Base-by-base conservation (phyloP, 2,888 invertebrate genomes). In the Drosophila greeni region DNA sequence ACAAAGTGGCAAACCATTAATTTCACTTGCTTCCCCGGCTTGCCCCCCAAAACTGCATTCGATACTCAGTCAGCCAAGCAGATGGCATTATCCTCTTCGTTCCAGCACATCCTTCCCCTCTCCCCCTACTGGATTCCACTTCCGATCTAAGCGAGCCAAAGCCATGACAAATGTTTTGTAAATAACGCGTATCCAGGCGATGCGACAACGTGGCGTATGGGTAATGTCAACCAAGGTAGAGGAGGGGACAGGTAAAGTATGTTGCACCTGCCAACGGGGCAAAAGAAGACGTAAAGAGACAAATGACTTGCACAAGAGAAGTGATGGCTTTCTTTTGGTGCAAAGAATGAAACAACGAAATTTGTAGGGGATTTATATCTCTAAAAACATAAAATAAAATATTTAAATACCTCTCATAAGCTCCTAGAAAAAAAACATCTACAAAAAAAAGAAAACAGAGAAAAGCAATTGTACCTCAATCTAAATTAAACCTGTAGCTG, bases 151-250 rank as follows among this genome's bases (percentile, higher is more conserved):
- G 52, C 65, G 59, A 74, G 58, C 55, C 76, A 73, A 81, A 73
- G 78, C 75, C 67, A 73, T 81, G 83, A 77, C 81, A 77, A 78
- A 83, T 83, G 81, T 81, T 60, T 73, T 75, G 73, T 75, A 83
- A 73, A 78, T 77, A 82, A 80, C 73, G 74, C 80, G 76, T 69
- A 70, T 72, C 74, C 70, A 74, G 70, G 82, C 66, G 66, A 72
- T 70, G 82, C 61, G 71, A 73, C 81, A 80, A 80, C 69, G 48
- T 29, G 48, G 48, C 47, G 59, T 67, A 74, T 59, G 59, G 60
- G 72, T 56, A 54, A 57, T 42, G 42, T 37, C 48, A 58, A 56
- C 60, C 58, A 33, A 60, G 59, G 59, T 53, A 64, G 58, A 42
- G 74, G 55, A 66, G 71, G 71, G 66, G 67, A 81, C 82, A 78